These are phyloP conservation scores for Neodon shergylaensis DNA, from an alignment of 2,113 vertebrate genomes.

Conservation along the genomic window DNA sequence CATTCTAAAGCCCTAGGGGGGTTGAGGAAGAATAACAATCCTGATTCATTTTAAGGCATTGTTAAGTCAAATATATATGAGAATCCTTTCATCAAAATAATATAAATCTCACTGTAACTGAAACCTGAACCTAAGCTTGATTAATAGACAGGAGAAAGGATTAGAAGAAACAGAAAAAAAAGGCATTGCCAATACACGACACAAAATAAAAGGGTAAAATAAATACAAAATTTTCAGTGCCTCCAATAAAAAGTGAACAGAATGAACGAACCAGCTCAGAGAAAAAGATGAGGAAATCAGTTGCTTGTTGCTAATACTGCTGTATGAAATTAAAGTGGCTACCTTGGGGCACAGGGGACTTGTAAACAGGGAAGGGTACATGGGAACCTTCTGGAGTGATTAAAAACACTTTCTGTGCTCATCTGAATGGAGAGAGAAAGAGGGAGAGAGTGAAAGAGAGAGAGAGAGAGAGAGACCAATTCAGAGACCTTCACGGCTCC, in stretches of 20 bases:
- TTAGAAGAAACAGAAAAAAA: not conserved
- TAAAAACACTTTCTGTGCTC: not conserved
- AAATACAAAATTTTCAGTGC: not conserved
- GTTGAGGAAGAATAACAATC: not conserved
- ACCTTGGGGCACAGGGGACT: not conserved
- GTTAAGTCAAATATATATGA: not conserved
- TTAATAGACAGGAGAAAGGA: not conserved
- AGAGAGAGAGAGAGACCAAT: not conserved
- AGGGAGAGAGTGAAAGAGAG: not conserved
- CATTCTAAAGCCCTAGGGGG: not conserved
- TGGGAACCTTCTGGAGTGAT: not conserved
- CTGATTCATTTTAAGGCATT: not conserved
- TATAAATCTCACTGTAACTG: not conserved
- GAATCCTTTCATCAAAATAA: conserved; percentile 1
- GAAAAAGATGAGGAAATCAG: not conserved
- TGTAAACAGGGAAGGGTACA: not conserved
- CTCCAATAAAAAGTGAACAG: not conserved
- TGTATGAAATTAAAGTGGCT: not conserved
- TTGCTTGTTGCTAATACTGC: not conserved
- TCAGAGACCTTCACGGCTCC: not conserved
- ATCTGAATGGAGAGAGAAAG: not conserved
- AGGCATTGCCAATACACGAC: not conserved
- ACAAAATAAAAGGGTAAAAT: not conserved
- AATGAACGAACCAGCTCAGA: conserved; percentile 2
- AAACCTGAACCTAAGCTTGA: conserved; percentile 11